Evolutionary conservation across 2,888 invertebrate genomes (phyloP), one percentile per base, ranked within the genome.

Genomic region (Agonopterix arenella): DNA sequence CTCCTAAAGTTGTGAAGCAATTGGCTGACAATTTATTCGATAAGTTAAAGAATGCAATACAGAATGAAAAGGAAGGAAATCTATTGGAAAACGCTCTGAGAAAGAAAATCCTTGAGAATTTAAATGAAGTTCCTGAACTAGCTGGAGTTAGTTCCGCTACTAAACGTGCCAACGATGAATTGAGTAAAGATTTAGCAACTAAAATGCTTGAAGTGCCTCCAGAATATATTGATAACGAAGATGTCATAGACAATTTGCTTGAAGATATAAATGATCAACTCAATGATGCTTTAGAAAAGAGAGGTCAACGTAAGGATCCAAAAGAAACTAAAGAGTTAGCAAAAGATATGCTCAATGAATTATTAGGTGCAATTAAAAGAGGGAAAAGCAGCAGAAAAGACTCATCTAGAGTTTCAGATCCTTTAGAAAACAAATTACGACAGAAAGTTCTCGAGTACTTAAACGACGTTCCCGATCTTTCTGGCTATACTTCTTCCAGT

Each of bases 1-100:
- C 56, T 46, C 37, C 49, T 11, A 51, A 49, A 52, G 51, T 46
- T 0, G 59, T 55, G 47, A 16, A 38, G 1, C 47, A 56, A 37
- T 41, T 64, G 40, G 44, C 54, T 11, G 46, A 51, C 43, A 55
- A 52, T n/a, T 44, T 59, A 13, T 9, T 57, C 2, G 36, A 11
- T 8, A 52, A 44, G 16, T 48, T 55, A 18, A 11, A 8, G 8
- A 40, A 40, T 3, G 10, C 45, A 36, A 9, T 52, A n/a, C 11
- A 48, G 41, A 13, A 36, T 38, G 45, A 47, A 11, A 16, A 37
- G 2, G 28, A 37, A 36, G 41, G 48, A 8, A 36, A 36, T 7
- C 44, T 48, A 43, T 9, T 40, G 3, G 40, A 40, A n/a, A 40
- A 40, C 3, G n/a, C 3, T 40, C 10, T 40, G 10, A 4, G n/a